A percentile compares a stretch with the other conserved stretches of the same genome.
Evolutionary conservation across 2,888 invertebrate genomes (phyloP).

Genomic region (Anoncus sp.): DNA sequence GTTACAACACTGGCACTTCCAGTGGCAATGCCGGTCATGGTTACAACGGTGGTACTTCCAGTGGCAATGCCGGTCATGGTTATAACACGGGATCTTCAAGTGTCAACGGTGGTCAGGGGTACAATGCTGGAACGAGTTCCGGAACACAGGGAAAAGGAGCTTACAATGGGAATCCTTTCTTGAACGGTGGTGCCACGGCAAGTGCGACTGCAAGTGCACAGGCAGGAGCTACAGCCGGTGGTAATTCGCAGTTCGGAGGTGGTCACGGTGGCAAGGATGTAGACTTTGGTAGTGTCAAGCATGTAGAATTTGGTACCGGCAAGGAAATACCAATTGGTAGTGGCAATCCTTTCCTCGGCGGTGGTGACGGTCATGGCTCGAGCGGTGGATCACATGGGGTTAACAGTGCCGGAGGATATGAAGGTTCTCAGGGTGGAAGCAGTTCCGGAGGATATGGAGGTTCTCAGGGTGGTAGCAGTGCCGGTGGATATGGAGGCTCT

Average conservation of each 20-base stretch:
- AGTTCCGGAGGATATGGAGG: slow-evolving; percentile 39
- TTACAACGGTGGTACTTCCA: slow-evolving; percentile 7
- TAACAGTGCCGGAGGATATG: slow-evolving; percentile 25
- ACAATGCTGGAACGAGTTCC: slow-evolving; percentile 24
- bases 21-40: slow-evolving; percentile 6
- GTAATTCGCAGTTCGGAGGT: slow-evolving; percentile 8
- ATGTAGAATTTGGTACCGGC: too few species aligned
- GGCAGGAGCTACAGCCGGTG: slow-evolving; percentile 46
- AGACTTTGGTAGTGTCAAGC: too few species aligned
- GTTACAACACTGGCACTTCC: slow-evolving; percentile 23
- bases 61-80: slow-evolving; percentile 6
- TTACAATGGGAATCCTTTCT: slow-evolving; percentile 65
- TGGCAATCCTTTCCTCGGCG: slow-evolving; percentile 56
- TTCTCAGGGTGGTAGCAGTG: slow-evolving; percentile 16
- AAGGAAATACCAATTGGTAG: slow-evolving; percentile 21
- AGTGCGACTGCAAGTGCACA: slow-evolving; percentile 51
- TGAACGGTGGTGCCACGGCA: slow-evolving; percentile 47
- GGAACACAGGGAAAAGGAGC: slow-evolving; percentile 38
- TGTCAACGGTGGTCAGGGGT: slow-evolving; percentile 33
- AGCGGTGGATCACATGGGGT: slow-evolving; percentile 34
- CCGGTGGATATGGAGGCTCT: slow-evolving; percentile 35
- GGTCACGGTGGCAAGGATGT: not conserved
- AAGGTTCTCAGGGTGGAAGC: slow-evolving; percentile 37
- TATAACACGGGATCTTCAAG: slow-evolving; percentile 11
- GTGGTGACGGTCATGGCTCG: slow-evolving; percentile 20